Conservation (phyloP, 2,113 vertebrate genomes). For the Buteo buteo region DNA sequence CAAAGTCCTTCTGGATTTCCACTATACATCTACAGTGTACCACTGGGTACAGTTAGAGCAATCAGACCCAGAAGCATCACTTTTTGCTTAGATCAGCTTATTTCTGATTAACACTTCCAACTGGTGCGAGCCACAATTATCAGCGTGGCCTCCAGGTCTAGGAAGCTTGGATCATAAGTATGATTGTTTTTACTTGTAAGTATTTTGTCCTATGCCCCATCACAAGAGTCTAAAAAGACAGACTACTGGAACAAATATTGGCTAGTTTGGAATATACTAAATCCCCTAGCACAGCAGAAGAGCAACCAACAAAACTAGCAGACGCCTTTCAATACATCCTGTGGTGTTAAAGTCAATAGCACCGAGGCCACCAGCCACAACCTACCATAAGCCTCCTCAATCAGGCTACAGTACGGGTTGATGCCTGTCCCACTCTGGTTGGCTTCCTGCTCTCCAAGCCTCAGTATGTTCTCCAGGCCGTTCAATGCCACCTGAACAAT, state of each 20-base stretch:
- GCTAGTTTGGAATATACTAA: fast-evolving
- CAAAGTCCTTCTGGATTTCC: not conserved
- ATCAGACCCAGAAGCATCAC: not conserved
- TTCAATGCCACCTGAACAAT: constrained; percentile 96
- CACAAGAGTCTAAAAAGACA: not conserved
- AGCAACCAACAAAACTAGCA: not conserved
- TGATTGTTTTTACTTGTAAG: not conserved
- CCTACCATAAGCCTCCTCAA: constrained; percentile 94
- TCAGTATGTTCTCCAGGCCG: constrained; percentile 93
- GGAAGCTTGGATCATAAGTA: not conserved
- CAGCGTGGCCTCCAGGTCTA: not conserved
- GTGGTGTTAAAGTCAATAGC: fast-evolving
- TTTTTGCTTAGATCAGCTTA: not conserved
- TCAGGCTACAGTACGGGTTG: constrained; percentile 95
- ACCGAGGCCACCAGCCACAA: not conserved
- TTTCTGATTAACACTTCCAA: not conserved
- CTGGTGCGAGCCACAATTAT: not conserved
- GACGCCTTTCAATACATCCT: not conserved
- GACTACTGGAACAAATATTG: not conserved
- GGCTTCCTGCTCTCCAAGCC: constrained; percentile 94
- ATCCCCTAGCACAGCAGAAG: not conserved
- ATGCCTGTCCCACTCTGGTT: constrained; percentile 87
- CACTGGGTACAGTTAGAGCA: not conserved
- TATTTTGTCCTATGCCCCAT: not conserved
- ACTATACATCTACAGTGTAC: not conserved